A percentile compares a stretch with the other conserved stretches of the same genome.
phyloP scores from a whole-genome alignment of 2,888 invertebrate genomes.

The Leucania comma region DNA sequence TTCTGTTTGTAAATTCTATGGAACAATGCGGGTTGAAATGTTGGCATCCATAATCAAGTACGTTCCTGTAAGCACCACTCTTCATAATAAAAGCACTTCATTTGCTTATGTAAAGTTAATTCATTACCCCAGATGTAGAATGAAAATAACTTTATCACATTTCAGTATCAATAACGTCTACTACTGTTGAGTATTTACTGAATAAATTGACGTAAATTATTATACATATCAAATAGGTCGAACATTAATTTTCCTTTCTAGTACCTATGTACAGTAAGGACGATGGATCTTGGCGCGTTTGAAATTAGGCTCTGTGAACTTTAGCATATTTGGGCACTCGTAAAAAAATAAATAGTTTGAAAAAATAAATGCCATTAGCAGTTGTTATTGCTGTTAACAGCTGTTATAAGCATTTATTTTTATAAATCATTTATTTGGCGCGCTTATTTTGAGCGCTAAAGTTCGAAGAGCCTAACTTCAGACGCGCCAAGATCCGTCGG shows the following conservation, averaged over 20 bases:
- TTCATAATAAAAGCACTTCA: constrained; percentile 43
- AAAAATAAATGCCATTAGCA: too few species aligned
- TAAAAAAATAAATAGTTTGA: too few species aligned
- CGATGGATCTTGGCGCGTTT: too few species aligned
- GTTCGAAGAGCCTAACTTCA: too few species aligned
- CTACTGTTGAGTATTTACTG: constrained; percentile 12
- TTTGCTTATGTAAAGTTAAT: constrained; percentile 31
- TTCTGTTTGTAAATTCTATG: constrained; percentile 62
- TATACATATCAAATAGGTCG: constrained; percentile 18
- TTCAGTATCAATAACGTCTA: constrained; percentile 8
- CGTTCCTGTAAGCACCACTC: constrained; percentile 37
- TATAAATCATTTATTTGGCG: too few species aligned
- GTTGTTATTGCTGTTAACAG: too few species aligned
- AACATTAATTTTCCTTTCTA: constrained; percentile 14
- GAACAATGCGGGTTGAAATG: constrained; percentile 55
- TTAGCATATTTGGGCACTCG: too few species aligned
- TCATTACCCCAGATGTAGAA: constrained; percentile 26
- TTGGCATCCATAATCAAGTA: constrained; percentile 42
- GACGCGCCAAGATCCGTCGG: too few species aligned
- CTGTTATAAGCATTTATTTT: too few species aligned
- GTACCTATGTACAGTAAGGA: too few species aligned
- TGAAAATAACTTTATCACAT: constrained; percentile 25
- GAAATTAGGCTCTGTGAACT: too few species aligned
- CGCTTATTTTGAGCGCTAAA: too few species aligned
- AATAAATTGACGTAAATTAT: constrained; percentile 19